Evolutionary conservation across 2,797 vertebrate genomes (phyloP), one percentile per base, ranked within the genome.

Genomic region (Poecilia picta): DNA sequence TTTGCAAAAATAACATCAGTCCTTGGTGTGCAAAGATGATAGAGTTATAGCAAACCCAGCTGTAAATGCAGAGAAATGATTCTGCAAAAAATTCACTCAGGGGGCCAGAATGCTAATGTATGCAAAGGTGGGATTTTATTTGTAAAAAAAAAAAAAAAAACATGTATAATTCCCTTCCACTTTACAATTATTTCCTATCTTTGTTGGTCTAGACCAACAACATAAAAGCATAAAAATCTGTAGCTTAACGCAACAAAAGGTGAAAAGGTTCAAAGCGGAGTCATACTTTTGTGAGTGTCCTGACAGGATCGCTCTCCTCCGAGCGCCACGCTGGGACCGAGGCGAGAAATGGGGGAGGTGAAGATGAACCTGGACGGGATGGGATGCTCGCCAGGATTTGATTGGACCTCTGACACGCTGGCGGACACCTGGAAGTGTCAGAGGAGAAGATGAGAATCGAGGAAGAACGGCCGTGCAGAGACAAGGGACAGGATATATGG

Each of bases 401-500:
- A 68, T 25, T 57, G 39, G 59, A 51, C 51, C 28, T 18, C 53
- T 59, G 73, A 78, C 53, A 77, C 31, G 36, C 72, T 10, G 79
- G 77, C 36, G 49, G 70, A 43, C 70, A 46, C 79, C 62, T 59
- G 74, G 66, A 74, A 74, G 74, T 36, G 45, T 68, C 28, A 10
- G 71, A 59, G 53, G 53, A 33, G 79, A 73, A 73, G 53, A 66
- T 64, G 73, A 76, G 79, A 74, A 51, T 72, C 59, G 10, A 53
- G 13, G 41, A 57, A 72, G 73, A 80, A 45, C 43, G 33, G 68
- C 59, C 0, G 5, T 62, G 75, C 28, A 18, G 47, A 70, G 70
- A 73, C 13, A 23, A 83, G 23, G 28, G 28, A 33, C 81, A 8
- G 4, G 47, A 77, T 64, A 77, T 64, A 41, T 39, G 45, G 78